phyloP scores from a whole-genome alignment of 1,140 invertebrate genomes.

The Papilio glaucus region DNA sequence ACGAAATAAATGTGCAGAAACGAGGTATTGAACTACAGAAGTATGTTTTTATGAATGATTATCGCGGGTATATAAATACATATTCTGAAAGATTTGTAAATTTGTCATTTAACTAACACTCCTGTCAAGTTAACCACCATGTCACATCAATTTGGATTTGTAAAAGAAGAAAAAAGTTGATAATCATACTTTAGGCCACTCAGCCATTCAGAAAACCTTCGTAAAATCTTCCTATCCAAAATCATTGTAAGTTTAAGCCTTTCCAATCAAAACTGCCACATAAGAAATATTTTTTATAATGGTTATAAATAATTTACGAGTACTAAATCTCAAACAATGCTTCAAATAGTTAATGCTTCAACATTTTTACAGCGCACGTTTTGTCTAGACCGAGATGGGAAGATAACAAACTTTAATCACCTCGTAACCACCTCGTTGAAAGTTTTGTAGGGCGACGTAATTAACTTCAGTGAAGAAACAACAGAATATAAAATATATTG shows the following conservation, averaged over 20 bases:
- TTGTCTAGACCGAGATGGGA: background rate
- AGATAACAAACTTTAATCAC: background rate
- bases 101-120: too few species aligned
- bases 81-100: too few species aligned
- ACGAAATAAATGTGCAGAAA: too few species aligned
- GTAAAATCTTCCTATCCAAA: background rate
- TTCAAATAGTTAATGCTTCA: background rate
- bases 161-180: too few species aligned
- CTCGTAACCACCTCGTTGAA: background rate
- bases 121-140: too few species aligned
- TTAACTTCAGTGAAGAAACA: background rate
- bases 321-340: background rate
- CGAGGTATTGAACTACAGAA: too few species aligned
- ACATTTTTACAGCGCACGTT: background rate
- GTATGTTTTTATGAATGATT: too few species aligned
- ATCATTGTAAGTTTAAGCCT: background rate
- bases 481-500: background rate
- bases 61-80: too few species aligned
- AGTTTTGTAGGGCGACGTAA: background rate
- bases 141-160: too few species aligned
- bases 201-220: too few species aligned
- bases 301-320: constrained; percentile 14
- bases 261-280: background rate
- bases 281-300: background rate
- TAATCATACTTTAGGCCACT: too few species aligned